Percentiles rank a stretch among this genome's conserved stretches.
phyloP scores from a whole-genome alignment of 2,113 vertebrate genomes.

The Spilogale gracilis region DNA sequence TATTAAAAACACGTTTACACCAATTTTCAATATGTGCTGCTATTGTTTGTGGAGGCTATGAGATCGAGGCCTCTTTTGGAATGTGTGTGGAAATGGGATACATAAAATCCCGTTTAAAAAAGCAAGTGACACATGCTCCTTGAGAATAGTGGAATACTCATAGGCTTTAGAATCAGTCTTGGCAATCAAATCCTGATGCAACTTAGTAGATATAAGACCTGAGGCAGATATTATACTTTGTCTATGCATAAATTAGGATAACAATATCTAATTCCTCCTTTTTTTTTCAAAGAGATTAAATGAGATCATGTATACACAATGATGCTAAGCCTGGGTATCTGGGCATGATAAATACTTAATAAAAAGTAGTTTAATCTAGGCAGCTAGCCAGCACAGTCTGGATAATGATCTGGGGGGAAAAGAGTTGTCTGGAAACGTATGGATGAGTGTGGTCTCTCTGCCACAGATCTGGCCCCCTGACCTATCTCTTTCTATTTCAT shows the following conservation, averaged over 20 bases:
- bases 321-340: neutral
- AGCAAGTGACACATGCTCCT: neutral
- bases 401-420: neutral
- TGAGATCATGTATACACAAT: neutral
- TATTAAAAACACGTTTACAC: conserved; percentile 83
- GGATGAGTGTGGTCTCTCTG: neutral
- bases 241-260: neutral
- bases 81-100: neutral
- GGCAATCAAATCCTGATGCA: neutral
- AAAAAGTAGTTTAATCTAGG: conserved; percentile 37
- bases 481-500: neutral
- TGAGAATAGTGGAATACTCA: neutral
- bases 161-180: neutral
- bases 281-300: conserved; percentile 32
- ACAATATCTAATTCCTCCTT: neutral
- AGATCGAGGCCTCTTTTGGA: conserved; percentile 17
- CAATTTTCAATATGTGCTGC: conserved; percentile 70
- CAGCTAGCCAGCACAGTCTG: neutral
- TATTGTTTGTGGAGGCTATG: conserved; percentile 69
- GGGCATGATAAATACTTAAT: neutral
- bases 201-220: neutral
- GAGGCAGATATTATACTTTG: neutral
- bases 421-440: neutral
- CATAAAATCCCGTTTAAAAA: conserved; percentile 10
- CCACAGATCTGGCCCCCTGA: neutral